A percentile compares a stretch with the other conserved stretches of the same genome.
Evolutionary conservation across 2,113 vertebrate genomes (phyloP).

Genomic region (Colinus virginianus): DNA sequence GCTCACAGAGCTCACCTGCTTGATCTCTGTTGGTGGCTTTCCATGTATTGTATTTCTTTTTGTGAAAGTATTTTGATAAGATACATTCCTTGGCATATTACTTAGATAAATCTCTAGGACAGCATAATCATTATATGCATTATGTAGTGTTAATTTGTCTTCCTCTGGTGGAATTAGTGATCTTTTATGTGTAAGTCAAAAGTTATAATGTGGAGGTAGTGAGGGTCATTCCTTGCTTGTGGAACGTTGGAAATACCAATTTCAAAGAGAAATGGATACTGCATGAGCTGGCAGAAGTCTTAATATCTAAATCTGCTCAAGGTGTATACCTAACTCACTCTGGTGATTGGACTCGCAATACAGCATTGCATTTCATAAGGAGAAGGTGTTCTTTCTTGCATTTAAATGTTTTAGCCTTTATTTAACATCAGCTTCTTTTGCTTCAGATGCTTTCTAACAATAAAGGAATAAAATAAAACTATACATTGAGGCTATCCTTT

Average conservation of each 20-base stretch:
- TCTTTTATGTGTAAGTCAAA: not conserved
- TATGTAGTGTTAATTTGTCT: not conserved
- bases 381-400: not conserved
- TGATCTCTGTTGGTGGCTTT: not conserved
- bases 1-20: not conserved
- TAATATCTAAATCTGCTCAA: not conserved
- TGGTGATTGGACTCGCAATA: not conserved
- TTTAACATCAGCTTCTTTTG: not conserved
- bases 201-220: not conserved
- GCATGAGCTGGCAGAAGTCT: not conserved
- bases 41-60: not conserved
- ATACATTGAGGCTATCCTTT: not conserved
- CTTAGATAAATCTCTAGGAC: not conserved
- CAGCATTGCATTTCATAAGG: not conserved
- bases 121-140: not conserved
- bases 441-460: not conserved
- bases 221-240: not conserved
- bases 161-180: not conserved
- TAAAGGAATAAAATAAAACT: not conserved
- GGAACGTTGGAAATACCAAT: not conserved
- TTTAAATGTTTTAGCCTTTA: not conserved
- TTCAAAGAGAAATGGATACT: not conserved
- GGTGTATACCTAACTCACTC: not conserved
- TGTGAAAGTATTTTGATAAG: not conserved
- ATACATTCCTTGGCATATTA: not conserved